These are phyloP conservation scores for Hymenopus coronatus DNA, from an alignment of 2,888 invertebrate genomes.

Conservation along the genomic window DNA sequence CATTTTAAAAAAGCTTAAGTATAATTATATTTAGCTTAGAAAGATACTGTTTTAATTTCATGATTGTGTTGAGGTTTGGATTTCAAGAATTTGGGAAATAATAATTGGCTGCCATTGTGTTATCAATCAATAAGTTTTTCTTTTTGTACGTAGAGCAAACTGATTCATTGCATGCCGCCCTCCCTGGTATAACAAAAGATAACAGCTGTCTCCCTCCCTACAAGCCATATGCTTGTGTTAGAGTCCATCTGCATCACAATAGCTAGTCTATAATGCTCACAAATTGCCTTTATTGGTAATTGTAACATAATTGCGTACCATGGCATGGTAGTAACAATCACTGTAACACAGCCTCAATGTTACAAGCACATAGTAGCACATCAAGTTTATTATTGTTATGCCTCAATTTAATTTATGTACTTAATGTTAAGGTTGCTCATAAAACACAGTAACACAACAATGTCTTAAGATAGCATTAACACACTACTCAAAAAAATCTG, in stretches of 20 bases:
- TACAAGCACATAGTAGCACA: neutral
- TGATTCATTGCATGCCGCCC: neutral
- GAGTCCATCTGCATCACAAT: neutral
- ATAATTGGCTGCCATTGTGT: too few relatives aligned
- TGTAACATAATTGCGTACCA: neutral
- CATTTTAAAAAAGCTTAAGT: too few relatives aligned
- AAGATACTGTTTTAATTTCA: too few relatives aligned
- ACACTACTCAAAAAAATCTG: too few relatives aligned
- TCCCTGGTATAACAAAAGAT: neutral
- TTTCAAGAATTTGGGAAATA: too few relatives aligned
- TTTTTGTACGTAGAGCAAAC: neutral
- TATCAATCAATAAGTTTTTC: neutral
- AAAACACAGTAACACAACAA: too few relatives aligned
- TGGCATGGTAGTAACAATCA: neutral
- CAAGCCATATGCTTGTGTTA: neutral
- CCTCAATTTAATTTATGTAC: too few relatives aligned
- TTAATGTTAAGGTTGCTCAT: too few relatives aligned
- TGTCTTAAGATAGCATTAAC: too few relatives aligned
- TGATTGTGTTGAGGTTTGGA: too few relatives aligned
- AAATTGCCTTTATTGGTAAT: neutral
- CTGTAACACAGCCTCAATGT: neutral
- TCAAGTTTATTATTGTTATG: too few relatives aligned
- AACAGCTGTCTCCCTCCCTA: neutral
- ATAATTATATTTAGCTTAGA: too few relatives aligned
- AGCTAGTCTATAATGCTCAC: neutral